Evolutionary conservation across 2,888 invertebrate species (phyloP).

Genomic region (Lysandra bellargus): DNA sequence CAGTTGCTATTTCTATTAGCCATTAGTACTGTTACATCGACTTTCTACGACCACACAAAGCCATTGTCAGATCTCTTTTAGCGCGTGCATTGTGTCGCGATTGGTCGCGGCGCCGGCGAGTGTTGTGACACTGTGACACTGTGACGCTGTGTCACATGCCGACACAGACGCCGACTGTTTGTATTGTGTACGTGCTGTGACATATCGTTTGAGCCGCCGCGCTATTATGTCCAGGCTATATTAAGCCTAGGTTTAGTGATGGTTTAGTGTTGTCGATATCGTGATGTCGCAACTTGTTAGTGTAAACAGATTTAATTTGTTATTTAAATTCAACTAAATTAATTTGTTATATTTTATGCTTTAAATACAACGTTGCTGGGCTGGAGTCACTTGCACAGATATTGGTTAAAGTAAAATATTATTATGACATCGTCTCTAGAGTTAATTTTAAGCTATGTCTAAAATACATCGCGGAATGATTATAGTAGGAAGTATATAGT

Average conservation of each 20-base stretch:
- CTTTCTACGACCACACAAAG: slow-evolving; percentile 59
- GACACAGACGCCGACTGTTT: slow-evolving; percentile 75
- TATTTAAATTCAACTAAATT: no score
- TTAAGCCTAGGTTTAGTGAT: slow-evolving; percentile 49
- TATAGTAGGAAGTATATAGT: no score
- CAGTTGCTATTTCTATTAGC: slow-evolving; percentile 17
- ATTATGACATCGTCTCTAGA: no score
- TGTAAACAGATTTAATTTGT: background rate
- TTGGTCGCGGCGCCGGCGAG: slow-evolving; percentile 67
- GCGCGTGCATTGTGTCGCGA: slow-evolving; percentile 62
- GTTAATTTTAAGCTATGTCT: no score
- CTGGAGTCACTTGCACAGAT: background rate
- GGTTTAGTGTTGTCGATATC: background rate
- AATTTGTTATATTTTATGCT: background rate
- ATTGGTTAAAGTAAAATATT: background rate
- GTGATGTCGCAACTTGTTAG: background rate
- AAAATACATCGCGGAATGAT: no score
- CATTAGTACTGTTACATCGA: slow-evolving; percentile 22
- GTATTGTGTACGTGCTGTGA: slow-evolving; percentile 77
- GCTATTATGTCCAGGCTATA: slow-evolving; percentile 62
- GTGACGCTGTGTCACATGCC: slow-evolving; percentile 63
- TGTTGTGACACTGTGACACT: slow-evolving; percentile 44
- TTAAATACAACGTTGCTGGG: background rate
- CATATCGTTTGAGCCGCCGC: slow-evolving; percentile 71
- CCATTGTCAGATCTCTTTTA: slow-evolving; percentile 61